Evolutionary conservation across 2,888 invertebrate species (phyloP).

Genomic region (Odontomyia ornata): DNA sequence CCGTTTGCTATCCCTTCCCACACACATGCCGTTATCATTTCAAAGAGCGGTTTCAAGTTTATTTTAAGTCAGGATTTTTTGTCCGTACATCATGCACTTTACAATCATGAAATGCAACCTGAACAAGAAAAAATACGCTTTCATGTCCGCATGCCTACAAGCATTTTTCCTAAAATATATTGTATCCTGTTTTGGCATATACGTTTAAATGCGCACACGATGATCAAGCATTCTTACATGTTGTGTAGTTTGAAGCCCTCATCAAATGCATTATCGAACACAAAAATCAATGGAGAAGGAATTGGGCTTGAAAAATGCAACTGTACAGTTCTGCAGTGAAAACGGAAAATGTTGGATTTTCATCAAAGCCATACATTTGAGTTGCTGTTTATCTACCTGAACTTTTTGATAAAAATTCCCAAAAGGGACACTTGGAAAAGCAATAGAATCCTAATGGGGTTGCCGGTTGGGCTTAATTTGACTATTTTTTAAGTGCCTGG

Average conservation of each 20-base stretch:
- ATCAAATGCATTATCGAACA: constrained; percentile 2
- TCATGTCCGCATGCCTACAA: neutral
- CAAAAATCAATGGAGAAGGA: neutral
- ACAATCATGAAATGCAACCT: neutral
- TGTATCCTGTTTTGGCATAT: neutral
- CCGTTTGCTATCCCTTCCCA: too few relatives aligned
- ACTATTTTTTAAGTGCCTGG: too few relatives aligned
- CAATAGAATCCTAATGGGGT: neutral
- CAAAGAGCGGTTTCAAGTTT: constrained; percentile 4
- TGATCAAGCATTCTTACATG: neutral
- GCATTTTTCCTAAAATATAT: neutral
- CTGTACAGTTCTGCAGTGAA: neutral
- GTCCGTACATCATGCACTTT: neutral
- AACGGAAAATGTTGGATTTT: neutral
- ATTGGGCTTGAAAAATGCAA: constrained; percentile 12
- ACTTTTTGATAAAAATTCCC: constrained; percentile 8
- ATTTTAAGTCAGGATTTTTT: constrained; percentile 3
- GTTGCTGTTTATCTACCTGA: neutral
- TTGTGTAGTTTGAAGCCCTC: constrained; percentile 18
- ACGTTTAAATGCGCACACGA: neutral
- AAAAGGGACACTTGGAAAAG: neutral
- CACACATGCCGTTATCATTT: too few relatives aligned
- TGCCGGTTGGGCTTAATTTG: neutral
- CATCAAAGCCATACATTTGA: constrained; percentile 6
- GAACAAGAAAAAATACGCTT: neutral